These are phyloP conservation scores for Cyclophora albipunctata DNA, from an alignment of 2,888 invertebrate genomes.

Conservation along the genomic window DNA sequence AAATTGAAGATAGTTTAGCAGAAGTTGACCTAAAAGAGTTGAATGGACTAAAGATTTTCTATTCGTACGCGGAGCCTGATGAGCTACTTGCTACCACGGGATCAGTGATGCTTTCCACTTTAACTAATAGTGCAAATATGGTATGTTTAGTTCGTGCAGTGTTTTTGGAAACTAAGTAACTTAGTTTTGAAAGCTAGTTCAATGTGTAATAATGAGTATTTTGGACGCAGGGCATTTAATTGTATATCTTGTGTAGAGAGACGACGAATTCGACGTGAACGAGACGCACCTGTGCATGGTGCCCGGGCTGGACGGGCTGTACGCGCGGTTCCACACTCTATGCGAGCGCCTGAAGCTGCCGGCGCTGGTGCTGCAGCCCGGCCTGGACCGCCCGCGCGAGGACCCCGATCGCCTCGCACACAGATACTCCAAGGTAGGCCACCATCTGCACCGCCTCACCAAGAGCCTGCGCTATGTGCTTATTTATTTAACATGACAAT, in stretches of 20 bases:
- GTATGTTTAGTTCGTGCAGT: slow-evolving; percentile 3
- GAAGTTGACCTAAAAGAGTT: slow-evolving; percentile 9
- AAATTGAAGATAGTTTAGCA: slow-evolving; percentile 18
- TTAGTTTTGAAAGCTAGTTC: too few relatives aligned
- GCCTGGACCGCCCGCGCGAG: slow-evolving; percentile 28
- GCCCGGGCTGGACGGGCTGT: slow-evolving; percentile 42
- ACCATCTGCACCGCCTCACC: too few relatives aligned
- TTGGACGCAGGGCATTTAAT: too few relatives aligned
- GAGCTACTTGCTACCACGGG: slow-evolving; percentile 32
- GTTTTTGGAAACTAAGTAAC: too few relatives aligned
- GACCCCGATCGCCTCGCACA: slow-evolving; percentile 29
- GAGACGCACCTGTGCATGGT: slow-evolving; percentile 34
- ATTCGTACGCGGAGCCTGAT: slow-evolving; percentile 31
- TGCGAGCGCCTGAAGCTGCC: slow-evolving; percentile 40
- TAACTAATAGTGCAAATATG: slow-evolving; percentile 10
- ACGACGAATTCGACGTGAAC: slow-evolving; percentile 32
- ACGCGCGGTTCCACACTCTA: slow-evolving; percentile 27
- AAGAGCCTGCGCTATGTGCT: too few relatives aligned
- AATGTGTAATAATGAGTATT: too few relatives aligned
- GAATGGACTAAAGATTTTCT: slow-evolving; percentile 29
- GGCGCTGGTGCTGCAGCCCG: slow-evolving; percentile 38
- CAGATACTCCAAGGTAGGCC: slow-evolving; percentile 26
- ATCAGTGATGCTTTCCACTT: slow-evolving; percentile 18
- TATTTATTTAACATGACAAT: too few relatives aligned
- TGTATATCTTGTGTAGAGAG: slow-evolving; percentile 21